Conservation (phyloP, 2,888 invertebrate species). For the Galeruca laticollis region DNA sequence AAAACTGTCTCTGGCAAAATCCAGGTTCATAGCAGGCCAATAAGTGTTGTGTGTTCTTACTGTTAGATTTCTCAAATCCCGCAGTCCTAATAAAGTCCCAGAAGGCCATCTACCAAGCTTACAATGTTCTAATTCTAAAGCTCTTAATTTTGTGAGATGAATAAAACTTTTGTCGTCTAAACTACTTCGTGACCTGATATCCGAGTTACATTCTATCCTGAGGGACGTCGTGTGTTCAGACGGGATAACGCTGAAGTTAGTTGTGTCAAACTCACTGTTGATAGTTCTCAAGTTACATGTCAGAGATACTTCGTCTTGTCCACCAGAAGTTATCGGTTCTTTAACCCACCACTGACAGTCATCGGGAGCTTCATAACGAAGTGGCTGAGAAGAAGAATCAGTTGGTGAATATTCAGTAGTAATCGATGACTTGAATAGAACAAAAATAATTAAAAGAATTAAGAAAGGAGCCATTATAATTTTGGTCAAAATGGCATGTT, state of each 20-base stretch:
- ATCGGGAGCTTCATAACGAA: conserved; percentile 84
- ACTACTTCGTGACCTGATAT: conserved; percentile 83
- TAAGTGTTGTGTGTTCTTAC: conserved; percentile 86
- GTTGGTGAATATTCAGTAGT: conserved; percentile 45
- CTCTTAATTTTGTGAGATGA: conserved; percentile 83
- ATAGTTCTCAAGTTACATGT: conserved; percentile 85
- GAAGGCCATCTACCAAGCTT: conserved; percentile 87
- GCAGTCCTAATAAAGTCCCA: conserved; percentile 82
- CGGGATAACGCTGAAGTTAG: conserved; percentile 89
- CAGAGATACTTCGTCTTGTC: conserved; percentile 78
- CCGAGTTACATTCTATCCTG: conserved; percentile 83
- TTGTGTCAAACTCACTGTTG: conserved; percentile 89
- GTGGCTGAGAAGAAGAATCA: conserved; percentile 65
- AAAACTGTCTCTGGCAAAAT: conserved; percentile 84
- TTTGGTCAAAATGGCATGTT: conserved; percentile 41
- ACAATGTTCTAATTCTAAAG: conserved; percentile 86
- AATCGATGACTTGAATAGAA: conserved; percentile 11
- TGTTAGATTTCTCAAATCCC: conserved; percentile 86
- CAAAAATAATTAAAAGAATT: conserved; percentile 40
- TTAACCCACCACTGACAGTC: conserved; percentile 85
- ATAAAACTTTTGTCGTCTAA: conserved; percentile 83
- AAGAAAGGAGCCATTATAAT: conserved; percentile 46
- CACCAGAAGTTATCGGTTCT: conserved; percentile 71
- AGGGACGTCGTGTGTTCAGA: conserved; percentile 85
- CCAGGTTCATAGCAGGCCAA: conserved; percentile 87